Evolutionary conservation across 2,797 vertebrate species (phyloP).

Genomic region (Pagetopsis macropterus): DNA sequence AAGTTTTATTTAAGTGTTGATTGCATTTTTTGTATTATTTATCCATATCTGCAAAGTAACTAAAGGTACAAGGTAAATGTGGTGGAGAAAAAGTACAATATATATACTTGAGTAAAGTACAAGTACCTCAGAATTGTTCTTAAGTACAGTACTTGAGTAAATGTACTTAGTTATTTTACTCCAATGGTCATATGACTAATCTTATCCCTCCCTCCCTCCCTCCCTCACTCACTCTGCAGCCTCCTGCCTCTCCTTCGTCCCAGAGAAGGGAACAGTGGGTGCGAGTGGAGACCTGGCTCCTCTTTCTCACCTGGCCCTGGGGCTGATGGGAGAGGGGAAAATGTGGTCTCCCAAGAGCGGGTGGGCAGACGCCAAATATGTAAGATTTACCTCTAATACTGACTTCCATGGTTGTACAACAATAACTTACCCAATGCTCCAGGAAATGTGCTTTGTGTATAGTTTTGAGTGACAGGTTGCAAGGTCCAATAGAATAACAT

Average conservation of each 20-base stretch:
- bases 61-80: too few relatives aligned
- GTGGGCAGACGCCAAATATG: slow-evolving; percentile 99
- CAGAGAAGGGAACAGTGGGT: slow-evolving; percentile 97
- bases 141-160: too few relatives aligned
- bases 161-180: too few relatives aligned
- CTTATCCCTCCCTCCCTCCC: slow-evolving; percentile 3
- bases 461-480: slow-evolving; percentile 44
- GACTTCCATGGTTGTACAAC: slow-evolving; percentile 11
- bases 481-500: slow-evolving; percentile 59
- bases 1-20: too few relatives aligned
- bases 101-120: too few relatives aligned
- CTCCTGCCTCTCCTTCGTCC: slow-evolving; percentile 95
- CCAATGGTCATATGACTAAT: neutral
- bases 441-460: slow-evolving; percentile 32
- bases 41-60: too few relatives aligned
- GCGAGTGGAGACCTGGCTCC: slow-evolving; percentile 98
- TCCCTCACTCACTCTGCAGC: slow-evolving; percentile 75
- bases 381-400: slow-evolving; percentile 76
- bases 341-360: slow-evolving; percentile 99
- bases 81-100: too few relatives aligned
- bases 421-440: slow-evolving; percentile 18
- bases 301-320: slow-evolving; percentile 95
- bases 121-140: too few relatives aligned
- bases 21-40: too few relatives aligned
- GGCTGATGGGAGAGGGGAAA: slow-evolving; percentile 97